These are phyloP conservation scores for Dasypus novemcinctus DNA, from an alignment of 2,113 vertebrate genomes.

Conservation along the genomic window DNA sequence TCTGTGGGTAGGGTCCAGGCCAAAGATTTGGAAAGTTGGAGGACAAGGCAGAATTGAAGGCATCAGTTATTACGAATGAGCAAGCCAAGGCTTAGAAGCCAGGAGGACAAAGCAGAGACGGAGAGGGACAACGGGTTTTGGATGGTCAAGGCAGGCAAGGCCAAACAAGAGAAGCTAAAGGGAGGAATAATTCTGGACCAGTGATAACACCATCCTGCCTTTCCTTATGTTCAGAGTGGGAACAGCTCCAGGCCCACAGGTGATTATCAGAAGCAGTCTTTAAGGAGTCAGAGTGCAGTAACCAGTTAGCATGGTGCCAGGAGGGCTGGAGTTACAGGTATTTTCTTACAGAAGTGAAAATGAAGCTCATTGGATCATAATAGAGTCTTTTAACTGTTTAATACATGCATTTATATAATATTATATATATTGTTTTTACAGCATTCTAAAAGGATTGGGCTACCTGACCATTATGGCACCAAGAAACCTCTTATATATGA, in stretches of 20 bases:
- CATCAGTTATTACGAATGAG: not conserved
- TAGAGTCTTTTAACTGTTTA: slow-evolving; percentile 8
- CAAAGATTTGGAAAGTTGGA: not conserved
- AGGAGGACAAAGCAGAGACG: not conserved
- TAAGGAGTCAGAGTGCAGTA: not conserved
- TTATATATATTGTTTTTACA: slow-evolving; percentile 60
- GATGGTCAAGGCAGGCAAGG: not conserved
- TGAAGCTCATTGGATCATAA: not conserved
- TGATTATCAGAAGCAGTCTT: not conserved
- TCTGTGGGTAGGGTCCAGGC: not conserved
- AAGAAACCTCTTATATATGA: not conserved
- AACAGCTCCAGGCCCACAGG: not conserved
- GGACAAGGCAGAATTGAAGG: not conserved
- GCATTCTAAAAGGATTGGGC: slow-evolving; percentile 5
- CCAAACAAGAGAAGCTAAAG: not conserved
- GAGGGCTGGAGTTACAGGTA: not conserved
- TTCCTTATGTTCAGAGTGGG: slow-evolving; percentile 14
- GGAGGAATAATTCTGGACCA: not conserved
- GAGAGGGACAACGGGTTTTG: not conserved
- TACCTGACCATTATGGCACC: slow-evolving; percentile 20
- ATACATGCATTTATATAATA: slow-evolving; percentile 15
- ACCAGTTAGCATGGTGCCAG: not conserved
- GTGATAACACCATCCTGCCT: not conserved
- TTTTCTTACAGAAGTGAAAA: not conserved
- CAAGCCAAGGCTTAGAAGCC: not conserved